Conservation (phyloP, 2,888 invertebrate species). For the Autographa gamma region DNA sequence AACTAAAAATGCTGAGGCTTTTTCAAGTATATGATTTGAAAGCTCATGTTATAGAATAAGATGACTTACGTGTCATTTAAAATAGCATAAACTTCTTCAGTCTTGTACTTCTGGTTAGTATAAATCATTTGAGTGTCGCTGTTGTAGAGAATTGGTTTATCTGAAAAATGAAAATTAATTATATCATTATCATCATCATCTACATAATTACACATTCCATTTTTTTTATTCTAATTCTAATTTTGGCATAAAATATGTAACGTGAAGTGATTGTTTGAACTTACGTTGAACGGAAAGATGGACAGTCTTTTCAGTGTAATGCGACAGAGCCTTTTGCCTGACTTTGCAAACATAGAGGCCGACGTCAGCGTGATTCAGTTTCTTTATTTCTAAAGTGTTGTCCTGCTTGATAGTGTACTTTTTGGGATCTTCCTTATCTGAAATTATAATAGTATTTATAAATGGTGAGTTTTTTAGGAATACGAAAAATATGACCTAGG, state of each 20-base stretch:
- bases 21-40: too few relatives aligned
- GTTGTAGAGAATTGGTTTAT: slow-evolving; percentile 78
- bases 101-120: slow-evolving; percentile 67
- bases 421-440: slow-evolving; percentile 66
- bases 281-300: slow-evolving; percentile 80
- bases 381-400: slow-evolving; percentile 77
- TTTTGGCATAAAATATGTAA: too few relatives aligned
- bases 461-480: not conserved
- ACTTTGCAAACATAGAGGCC: slow-evolving; percentile 82
- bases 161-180: slow-evolving; percentile 65
- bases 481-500: too few relatives aligned
- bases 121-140: slow-evolving; percentile 67
- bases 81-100: slow-evolving; percentile 81
- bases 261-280: slow-evolving; percentile 46
- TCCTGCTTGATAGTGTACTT: slow-evolving; percentile 73
- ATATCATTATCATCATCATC: too few relatives aligned
- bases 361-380: slow-evolving; percentile 77
- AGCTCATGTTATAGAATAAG: too few relatives aligned
- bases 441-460: not conserved
- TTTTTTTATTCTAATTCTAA: too few relatives aligned
- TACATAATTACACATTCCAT: too few relatives aligned
- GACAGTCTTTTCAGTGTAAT: slow-evolving; percentile 78
- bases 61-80: slow-evolving; percentile 83
- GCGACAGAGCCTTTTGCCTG: slow-evolving; percentile 77
- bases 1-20: too few relatives aligned